Conservation (phyloP, 2,797 vertebrate species). For the Acanthornis magna region DNA sequence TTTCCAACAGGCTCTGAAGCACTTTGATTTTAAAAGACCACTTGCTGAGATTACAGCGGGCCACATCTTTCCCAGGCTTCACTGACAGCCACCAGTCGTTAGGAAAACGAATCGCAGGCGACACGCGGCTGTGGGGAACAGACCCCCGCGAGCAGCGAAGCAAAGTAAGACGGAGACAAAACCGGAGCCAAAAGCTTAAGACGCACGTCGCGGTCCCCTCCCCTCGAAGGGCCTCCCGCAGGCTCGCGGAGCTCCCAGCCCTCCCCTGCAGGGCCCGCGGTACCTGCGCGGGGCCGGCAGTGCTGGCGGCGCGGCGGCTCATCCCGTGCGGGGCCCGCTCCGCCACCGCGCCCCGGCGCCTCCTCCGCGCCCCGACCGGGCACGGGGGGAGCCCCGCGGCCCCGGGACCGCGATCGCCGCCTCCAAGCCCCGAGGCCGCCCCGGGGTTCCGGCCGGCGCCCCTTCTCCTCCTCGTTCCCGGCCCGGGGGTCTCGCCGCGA, state of each 20-base stretch:
- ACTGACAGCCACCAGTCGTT: not conserved
- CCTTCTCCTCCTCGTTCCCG: not conserved
- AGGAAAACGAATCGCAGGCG: not conserved
- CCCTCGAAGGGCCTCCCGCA: not conserved
- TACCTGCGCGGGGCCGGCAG: slow-evolving; percentile 31
- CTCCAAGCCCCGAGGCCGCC: not conserved
- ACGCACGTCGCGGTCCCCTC: not conserved
- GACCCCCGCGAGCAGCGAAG: not conserved
- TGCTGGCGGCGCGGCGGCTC: slow-evolving; percentile 12
- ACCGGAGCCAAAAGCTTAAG: not conserved
- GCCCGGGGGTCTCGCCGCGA: not conserved
- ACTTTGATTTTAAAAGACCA: not conserved
- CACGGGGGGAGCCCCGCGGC: not conserved
- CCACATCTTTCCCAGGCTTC: not conserved
- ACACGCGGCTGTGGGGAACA: too few species aligned
- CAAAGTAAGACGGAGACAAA: not conserved
- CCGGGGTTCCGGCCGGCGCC: not conserved
- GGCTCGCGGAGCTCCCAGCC: not conserved
- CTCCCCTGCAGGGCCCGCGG: not conserved
- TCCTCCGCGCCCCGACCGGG: not conserved
- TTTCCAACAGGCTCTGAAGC: not conserved
- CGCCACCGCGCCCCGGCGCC: not conserved
- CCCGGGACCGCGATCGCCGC: not conserved
- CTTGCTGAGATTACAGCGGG: not conserved
- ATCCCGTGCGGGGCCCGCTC: not conserved